Evolutionary conservation across 2,113 vertebrate species (phyloP).

Genomic region (Propithecus coquereli): DNA sequence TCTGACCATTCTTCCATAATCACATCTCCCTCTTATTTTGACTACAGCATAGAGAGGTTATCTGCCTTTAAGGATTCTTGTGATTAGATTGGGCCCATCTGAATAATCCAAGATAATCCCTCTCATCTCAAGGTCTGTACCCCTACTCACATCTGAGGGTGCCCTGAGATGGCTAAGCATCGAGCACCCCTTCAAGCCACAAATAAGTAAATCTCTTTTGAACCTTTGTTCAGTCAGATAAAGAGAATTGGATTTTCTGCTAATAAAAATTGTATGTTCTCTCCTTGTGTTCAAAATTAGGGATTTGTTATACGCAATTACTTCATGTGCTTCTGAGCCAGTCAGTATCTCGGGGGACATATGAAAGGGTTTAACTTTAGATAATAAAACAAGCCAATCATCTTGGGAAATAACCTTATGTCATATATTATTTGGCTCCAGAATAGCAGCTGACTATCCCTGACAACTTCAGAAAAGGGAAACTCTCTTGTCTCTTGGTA

Average conservation of each 20-base stretch:
- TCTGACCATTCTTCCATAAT: not conserved
- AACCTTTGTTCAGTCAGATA: not conserved
- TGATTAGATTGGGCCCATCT: not conserved
- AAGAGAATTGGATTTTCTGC: not conserved
- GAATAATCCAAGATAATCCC: not conserved
- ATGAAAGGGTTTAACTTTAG: constrained; percentile 24
- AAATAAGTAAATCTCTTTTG: not conserved
- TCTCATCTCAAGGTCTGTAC: not conserved
- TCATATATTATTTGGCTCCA: not conserved
- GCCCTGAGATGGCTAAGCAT: not conserved
- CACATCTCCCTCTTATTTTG: not conserved
- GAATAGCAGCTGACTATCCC: not conserved
- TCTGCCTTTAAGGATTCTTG: not conserved
- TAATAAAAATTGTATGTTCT: constrained; percentile 34
- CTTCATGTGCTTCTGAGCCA: not conserved
- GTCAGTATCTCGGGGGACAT: not conserved
- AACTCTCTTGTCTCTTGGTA: not conserved
- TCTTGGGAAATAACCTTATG: constrained; percentile 11
- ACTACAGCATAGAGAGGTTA: not conserved
- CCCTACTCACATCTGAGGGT: not conserved
- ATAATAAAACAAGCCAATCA: constrained; percentile 28
- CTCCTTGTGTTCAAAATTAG: not conserved
- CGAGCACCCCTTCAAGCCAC: not conserved
- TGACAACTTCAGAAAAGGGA: constrained; percentile 18
- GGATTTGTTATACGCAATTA: constrained; percentile 9